Evolutionary conservation across 2,797 vertebrate genomes (phyloP).

Genomic region (Acrossocheilus wenchowensis): DNA sequence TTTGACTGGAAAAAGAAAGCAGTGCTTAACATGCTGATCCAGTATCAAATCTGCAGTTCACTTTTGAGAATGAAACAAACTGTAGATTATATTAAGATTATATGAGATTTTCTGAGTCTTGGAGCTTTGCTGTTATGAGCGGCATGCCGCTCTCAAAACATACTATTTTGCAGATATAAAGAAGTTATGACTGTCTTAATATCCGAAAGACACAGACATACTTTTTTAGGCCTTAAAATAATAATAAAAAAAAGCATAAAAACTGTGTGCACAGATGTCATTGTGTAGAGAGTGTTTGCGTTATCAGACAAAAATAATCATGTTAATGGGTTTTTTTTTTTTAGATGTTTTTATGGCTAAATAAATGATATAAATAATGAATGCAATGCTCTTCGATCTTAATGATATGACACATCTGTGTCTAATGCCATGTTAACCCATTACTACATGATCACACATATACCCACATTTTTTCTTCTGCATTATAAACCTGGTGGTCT

Average conservation of each 20-base stretch:
- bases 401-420: constrained; percentile 1
- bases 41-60: neutral
- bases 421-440: neutral
- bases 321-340: neutral
- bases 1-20: neutral
- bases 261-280: neutral
- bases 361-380: neutral
- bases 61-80: neutral
- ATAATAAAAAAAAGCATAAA: neutral
- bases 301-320: neutral
- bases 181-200: neutral
- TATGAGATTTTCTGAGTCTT: neutral
- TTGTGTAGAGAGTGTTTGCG: neutral
- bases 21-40: neutral
- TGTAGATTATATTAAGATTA: neutral
- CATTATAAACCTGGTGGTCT: constrained; percentile 28
- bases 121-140: neutral
- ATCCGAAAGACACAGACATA: neutral
- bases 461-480: neutral
- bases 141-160: neutral
- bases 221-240: constrained; percentile 1
- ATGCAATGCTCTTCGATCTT: neutral
- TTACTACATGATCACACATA: neutral
- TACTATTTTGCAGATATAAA: neutral
- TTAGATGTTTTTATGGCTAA: constrained; percentile 1